Base-by-base conservation (phyloP, 2,888 invertebrate species). In the Holacanthella duospinosa region DNA sequence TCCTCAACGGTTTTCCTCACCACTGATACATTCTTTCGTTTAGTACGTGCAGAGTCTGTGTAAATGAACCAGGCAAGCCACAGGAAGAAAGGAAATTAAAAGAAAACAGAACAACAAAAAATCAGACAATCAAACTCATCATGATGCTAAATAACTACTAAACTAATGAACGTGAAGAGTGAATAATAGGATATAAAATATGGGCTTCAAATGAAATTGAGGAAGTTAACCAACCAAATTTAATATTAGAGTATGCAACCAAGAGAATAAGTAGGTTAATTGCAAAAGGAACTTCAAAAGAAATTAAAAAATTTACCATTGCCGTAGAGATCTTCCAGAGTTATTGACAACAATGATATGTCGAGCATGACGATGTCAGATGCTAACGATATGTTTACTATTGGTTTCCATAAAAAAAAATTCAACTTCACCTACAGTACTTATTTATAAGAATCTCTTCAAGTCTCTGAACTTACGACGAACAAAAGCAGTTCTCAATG, bases 291-390 rank as follows among this genome's bases (percentile, higher is more conserved):
- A n/a, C n/a, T n/a, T n/a, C n/a, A n/a, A n/a, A n/a, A n/a, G n/a
- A n/a, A n/a, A n/a, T n/a, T n/a, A n/a, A n/a, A n/a, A n/a, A 12
- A 12, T 12, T 26, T 55, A 28, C 28, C 55, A 55, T 4, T 55
- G 4, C 57, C 57, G 57, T 57, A 57, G 29, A 57, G 57, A 57
- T 57, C 57, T 16, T 57, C 57, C 29, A 57, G 29, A 29, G 57
- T 21, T 4, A 57, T 6, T 27, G 57, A 57, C 29, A 57, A n/a
- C 57, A 57, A 29, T 4, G 57, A 57, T 6, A 57, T 29, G 19
- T 57, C n/a, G 2, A 57, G 29, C 57, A 57, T 57, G 9, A 26
- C 28, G 24, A 55, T 26, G 16, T 4, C 24, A 26, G 48, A 9
- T 48, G 12, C 36, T 12, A 36, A 36, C 6, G 16, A 6, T 36